Evolutionary conservation across 2,113 vertebrate genomes (phyloP).

Genomic region (Hippocampus abdominalis): DNA sequence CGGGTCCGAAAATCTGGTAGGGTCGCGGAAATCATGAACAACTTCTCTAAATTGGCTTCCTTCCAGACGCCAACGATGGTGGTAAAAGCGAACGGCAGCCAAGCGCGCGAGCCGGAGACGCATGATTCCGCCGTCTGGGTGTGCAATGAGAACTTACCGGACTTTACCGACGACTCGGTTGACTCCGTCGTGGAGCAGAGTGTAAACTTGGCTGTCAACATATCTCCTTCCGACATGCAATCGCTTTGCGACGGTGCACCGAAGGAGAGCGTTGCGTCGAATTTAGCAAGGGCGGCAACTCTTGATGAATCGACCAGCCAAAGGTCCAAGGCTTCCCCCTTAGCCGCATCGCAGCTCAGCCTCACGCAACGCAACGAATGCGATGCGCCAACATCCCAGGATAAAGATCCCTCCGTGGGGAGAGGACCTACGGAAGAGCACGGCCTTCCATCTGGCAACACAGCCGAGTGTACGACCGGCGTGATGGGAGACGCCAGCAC

Average conservation of each 20-base stretch:
- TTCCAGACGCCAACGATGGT: not conserved
- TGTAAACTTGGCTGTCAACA: conserved; percentile 16
- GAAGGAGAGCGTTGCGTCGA: conserved; percentile 11
- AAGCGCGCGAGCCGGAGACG: not conserved
- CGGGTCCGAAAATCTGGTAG: not conserved
- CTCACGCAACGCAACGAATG: conserved; percentile 17
- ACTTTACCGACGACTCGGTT: not conserved
- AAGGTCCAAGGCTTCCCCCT: not conserved
- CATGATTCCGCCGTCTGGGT: not conserved
- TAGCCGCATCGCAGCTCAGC: not conserved
- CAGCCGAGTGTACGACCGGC: not conserved
- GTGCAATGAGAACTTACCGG: not conserved
- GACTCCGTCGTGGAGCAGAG: not conserved
- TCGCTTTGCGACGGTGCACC: conserved; percentile 4
- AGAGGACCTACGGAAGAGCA: not conserved
- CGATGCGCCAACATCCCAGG: conserved; percentile 10
- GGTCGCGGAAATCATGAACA: not conserved
- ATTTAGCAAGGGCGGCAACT: not conserved
- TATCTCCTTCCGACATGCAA: conserved; percentile 6
- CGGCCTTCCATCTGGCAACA: not conserved
- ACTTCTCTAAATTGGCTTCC: not conserved
- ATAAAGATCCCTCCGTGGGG: not conserved
- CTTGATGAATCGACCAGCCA: not conserved
- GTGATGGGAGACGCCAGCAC: not conserved
- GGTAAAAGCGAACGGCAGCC: not conserved